phyloP scores from a whole-genome alignment of 2,888 invertebrate genomes.

The Nemapogon koenigi region DNA sequence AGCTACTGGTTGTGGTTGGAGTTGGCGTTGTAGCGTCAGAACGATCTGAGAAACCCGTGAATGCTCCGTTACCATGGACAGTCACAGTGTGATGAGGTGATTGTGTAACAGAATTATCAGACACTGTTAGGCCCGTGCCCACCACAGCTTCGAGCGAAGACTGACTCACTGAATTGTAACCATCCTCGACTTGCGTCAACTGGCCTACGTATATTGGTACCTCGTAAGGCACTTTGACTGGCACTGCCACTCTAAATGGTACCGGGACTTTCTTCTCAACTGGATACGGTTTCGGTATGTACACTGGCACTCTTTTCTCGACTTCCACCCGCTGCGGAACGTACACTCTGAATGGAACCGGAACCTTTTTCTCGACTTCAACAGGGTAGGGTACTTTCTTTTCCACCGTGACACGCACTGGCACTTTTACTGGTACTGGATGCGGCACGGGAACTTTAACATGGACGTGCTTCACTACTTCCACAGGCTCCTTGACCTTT shows the following conservation, averaged over 20 bases:
- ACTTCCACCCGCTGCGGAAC: constrained; percentile 32
- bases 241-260: constrained; percentile 24
- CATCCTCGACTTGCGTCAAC: background rate
- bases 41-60: constrained; percentile 36
- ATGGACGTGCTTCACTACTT: constrained; percentile 44
- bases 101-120: background rate
- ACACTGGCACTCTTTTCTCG: constrained; percentile 39
- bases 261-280: constrained; percentile 45
- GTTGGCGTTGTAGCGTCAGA: constrained; percentile 26
- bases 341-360: constrained; percentile 26
- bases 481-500: constrained; percentile 47
- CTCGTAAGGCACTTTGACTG: constrained; percentile 25
- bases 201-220: constrained; percentile 22
- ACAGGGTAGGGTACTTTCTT: constrained; percentile 49
- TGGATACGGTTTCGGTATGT: constrained; percentile 29
- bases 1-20: constrained; percentile 11
- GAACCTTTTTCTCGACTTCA: constrained; percentile 53
- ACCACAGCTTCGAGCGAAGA: background rate
- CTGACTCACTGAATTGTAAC: background rate
- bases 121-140: background rate
- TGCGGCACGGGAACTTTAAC: constrained; percentile 41
- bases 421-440: constrained; percentile 61
- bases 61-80: constrained; percentile 32
- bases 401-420: constrained; percentile 56
- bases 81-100: constrained; percentile 10